A percentile compares a stretch with the other conserved stretches of the same genome.
phyloP scores from a whole-genome alignment of 2,888 invertebrate species.

The Molorchus minor region DNA sequence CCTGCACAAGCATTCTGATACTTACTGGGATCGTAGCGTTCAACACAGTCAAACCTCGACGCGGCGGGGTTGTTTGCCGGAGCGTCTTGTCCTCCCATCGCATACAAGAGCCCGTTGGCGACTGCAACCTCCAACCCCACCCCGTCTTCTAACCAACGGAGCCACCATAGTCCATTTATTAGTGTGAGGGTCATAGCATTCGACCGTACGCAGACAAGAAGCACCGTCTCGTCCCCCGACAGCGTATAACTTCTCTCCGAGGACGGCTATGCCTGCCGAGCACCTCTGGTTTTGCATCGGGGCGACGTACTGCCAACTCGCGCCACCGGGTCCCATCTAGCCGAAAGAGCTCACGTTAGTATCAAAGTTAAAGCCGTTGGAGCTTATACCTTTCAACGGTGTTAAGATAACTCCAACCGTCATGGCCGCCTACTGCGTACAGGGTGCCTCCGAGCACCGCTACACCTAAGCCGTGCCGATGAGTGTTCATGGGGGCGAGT shows the following conservation, averaged over 20 bases:
- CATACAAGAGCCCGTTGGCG: conserved; percentile 88
- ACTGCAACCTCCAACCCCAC: conserved; percentile 91
- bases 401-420: conserved; percentile 94
- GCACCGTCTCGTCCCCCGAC: conserved; percentile 94
- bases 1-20: background rate
- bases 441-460: conserved; percentile 84
- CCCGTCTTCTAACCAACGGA: conserved; percentile 86
- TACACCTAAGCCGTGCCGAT: conserved; percentile 83
- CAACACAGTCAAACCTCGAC: conserved; percentile 83
- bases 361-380: background rate
- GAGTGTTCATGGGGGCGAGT: conserved; percentile 89
- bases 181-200: conserved; percentile 79
- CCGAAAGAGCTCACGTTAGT: conserved; percentile 8
- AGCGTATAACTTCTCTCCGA: conserved; percentile 86
- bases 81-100: conserved; percentile 93
- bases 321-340: conserved; percentile 87
- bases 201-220: conserved; percentile 88
- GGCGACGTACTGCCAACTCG: conserved; percentile 91
- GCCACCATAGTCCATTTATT: conserved; percentile 86
- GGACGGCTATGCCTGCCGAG: conserved; percentile 90
- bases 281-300: conserved; percentile 90
- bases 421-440: conserved; percentile 95
- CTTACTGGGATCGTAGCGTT: conserved; percentile 76
- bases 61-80: conserved; percentile 88
- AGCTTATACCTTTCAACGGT: conserved; percentile 78